phyloP scores from a whole-genome alignment of 2,113 vertebrate genomes.

The Hippocampus abdominalis region DNA sequence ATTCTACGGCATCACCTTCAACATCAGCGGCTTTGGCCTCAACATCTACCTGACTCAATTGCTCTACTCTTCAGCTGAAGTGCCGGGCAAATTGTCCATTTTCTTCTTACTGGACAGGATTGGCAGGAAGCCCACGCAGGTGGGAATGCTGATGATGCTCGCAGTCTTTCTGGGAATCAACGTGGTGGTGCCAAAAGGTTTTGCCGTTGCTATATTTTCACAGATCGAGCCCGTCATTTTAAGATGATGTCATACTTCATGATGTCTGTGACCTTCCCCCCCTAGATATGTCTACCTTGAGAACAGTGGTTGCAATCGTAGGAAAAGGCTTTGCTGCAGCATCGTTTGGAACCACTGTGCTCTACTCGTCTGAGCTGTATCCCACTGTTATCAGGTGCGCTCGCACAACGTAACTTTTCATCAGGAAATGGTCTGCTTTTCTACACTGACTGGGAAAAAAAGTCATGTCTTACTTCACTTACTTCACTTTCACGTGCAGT shows the following conservation, averaged over 20 bases:
- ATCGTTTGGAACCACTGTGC: conserved; percentile 73
- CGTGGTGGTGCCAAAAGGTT: conserved; percentile 70
- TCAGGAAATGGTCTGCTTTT: background rate
- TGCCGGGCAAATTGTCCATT: conserved; percentile 63
- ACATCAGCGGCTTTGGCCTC: conserved; percentile 68
- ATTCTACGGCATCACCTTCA: conserved; percentile 73
- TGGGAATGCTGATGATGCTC: conserved; percentile 43
- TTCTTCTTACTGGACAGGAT: conserved; percentile 65
- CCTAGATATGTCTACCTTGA: conserved; percentile 62
- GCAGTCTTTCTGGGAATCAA: conserved; percentile 66
- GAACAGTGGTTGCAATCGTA: conserved; percentile 67
- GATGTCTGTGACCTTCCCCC: conserved; percentile 1
- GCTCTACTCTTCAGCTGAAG: conserved; percentile 58
- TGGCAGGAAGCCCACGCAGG: conserved; percentile 51
- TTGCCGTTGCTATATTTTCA: background rate
- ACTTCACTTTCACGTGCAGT: no score
- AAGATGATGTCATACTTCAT: background rate
- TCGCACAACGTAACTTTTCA: background rate
- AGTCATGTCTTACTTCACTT: no score
- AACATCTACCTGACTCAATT: conserved; percentile 73
- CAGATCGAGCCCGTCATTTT: background rate
- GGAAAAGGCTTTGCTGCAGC: conserved; percentile 80
- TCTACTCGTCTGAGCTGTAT: conserved; percentile 83
- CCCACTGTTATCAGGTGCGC: conserved; percentile 83
- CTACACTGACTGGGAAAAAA: background rate